phyloP scores from a whole-genome alignment of 2,888 invertebrate genomes.

The Villa cingulata region DNA sequence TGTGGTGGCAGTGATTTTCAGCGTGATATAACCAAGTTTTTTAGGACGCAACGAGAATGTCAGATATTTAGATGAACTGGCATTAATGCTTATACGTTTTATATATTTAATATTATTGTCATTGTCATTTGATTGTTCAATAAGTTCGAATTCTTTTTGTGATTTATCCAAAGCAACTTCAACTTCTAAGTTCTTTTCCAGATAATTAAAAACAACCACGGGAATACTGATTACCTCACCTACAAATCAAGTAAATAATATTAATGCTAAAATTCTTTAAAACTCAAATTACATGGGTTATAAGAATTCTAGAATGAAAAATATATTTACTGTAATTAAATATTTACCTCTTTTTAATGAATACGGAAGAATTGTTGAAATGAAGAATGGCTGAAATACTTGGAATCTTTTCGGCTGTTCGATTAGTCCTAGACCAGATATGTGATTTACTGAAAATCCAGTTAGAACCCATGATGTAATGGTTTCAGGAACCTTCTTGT shows the following conservation, averaged over 20 bases:
- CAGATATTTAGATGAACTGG: constrained; percentile 61
- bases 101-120: constrained; percentile 35
- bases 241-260: constrained; percentile 24
- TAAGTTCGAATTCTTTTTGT: constrained; percentile 66
- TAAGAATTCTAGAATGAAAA: neutral
- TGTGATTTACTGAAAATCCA: constrained; percentile 66
- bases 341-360: constrained; percentile 76
- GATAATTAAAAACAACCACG: constrained; percentile 77
- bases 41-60: constrained; percentile 73
- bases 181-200: constrained; percentile 59
- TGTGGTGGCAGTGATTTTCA: constrained; percentile 63
- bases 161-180: constrained; percentile 75
- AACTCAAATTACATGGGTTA: too few species aligned
- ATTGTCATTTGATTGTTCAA: constrained; percentile 62
- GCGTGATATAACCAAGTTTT: constrained; percentile 53
- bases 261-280: too few species aligned
- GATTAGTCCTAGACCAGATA: constrained; percentile 62
- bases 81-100: constrained; percentile 44
- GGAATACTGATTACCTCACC: constrained; percentile 85
- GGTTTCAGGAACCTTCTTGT: constrained; percentile 60
- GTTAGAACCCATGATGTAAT: constrained; percentile 76
- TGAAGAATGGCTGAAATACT: constrained; percentile 72
- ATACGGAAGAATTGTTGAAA: constrained; percentile 77
- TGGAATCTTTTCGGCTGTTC: constrained; percentile 52
- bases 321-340: too few species aligned